phyloP scores from a whole-genome alignment of 2,797 vertebrate species.

The Sebastes flavidus region DNA sequence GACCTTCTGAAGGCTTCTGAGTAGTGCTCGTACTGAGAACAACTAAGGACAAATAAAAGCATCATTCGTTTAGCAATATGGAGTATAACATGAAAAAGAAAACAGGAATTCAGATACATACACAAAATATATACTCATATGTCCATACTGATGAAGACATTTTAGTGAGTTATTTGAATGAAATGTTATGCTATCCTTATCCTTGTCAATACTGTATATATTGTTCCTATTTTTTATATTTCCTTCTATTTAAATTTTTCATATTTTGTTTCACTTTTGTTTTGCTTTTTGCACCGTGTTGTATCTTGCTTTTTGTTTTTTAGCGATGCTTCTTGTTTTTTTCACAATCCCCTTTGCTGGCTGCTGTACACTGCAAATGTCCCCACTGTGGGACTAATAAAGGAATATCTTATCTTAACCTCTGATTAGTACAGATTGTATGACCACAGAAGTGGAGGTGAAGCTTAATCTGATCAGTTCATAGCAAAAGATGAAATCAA shows the following conservation, averaged over 20 bases:
- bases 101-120: not conserved
- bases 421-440: not conserved
- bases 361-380: too few relatives aligned
- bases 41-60: not conserved
- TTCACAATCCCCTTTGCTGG: too few relatives aligned
- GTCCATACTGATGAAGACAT: not conserved
- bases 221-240: too few relatives aligned
- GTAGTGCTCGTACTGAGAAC: not conserved
- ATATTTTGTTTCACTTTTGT: too few relatives aligned
- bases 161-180: not conserved
- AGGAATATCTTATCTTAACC: not conserved
- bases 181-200: not conserved
- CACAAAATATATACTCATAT: not conserved
- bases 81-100: not conserved
- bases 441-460: not conserved
- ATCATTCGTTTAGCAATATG: not conserved
- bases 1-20: slow-evolving; percentile 25
- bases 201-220: too few relatives aligned
- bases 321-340: too few relatives aligned
- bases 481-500: slow-evolving; percentile 2
- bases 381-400: too few relatives aligned
- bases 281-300: too few relatives aligned
- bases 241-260: too few relatives aligned
- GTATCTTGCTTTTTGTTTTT: too few relatives aligned
- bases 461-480: not conserved